Conservation (phyloP, 2,113 vertebrate species). For the Aegithalos caudatus region DNA sequence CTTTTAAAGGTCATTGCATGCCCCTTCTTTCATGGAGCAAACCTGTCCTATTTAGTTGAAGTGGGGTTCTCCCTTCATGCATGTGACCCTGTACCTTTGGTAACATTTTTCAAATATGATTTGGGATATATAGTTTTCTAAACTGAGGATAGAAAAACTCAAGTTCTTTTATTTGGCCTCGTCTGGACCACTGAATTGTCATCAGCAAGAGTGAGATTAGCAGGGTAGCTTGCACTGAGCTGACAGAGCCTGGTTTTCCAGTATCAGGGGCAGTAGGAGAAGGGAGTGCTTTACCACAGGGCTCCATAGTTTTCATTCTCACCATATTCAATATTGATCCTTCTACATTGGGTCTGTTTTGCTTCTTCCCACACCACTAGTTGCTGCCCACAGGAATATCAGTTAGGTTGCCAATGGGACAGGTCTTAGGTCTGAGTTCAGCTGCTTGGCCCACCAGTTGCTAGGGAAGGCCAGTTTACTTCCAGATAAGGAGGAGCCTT, state of each 20-base stretch:
- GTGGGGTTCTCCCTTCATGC: not conserved
- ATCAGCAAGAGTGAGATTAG: not conserved
- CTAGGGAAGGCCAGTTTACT: not conserved
- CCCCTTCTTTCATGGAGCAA: not conserved
- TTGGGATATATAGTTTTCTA: not conserved
- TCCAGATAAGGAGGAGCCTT: not conserved
- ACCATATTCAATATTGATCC: not conserved
- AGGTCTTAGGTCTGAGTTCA: not conserved
- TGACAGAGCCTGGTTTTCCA: not conserved
- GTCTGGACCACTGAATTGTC: not conserved
- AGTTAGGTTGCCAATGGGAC: not conserved
- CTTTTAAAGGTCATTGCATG: not conserved
- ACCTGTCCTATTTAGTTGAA: not conserved
- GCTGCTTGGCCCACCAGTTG: not conserved
- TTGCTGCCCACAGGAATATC: not conserved
- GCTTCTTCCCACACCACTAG: not conserved
- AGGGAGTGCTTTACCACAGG: not conserved
- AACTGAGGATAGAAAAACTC: not conserved
- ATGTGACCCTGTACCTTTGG: not conserved
- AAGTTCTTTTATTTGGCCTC: not conserved
- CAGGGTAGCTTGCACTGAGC: not conserved
- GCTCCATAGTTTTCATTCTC: not conserved
- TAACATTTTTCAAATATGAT: not conserved
- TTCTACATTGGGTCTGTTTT: not conserved
- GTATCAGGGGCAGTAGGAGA: not conserved